A percentile compares a stretch with the other conserved stretches of the same genome.
phyloP scores from a whole-genome alignment of 2,888 invertebrate genomes.

The Cheilosia soror region DNA sequence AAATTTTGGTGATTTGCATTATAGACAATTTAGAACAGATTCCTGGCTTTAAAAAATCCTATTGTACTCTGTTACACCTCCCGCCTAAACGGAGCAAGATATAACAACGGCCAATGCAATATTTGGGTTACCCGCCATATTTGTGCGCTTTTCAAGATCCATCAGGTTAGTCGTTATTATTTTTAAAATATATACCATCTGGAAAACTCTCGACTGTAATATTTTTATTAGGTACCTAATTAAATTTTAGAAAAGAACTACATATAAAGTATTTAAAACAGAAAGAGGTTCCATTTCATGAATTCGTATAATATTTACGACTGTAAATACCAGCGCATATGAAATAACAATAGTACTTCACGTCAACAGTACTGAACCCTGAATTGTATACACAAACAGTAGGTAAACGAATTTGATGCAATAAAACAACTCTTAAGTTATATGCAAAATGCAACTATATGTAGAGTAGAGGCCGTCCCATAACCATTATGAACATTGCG shows the following conservation, averaged over 20 bases:
- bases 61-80: too few relatives aligned
- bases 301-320: not conserved
- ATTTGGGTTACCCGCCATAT: too few relatives aligned
- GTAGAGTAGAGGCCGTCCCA: not conserved
- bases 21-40: too few relatives aligned
- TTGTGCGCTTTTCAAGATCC: too few relatives aligned
- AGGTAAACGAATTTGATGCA: not conserved
- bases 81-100: too few relatives aligned
- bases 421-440: not conserved
- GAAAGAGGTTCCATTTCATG: not conserved
- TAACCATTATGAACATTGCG: not conserved
- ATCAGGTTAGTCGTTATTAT: too few relatives aligned
- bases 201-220: not conserved
- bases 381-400: not conserved
- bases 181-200: not conserved
- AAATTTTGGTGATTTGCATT: too few relatives aligned
- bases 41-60: too few relatives aligned
- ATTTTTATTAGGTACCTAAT: not conserved
- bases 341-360: not conserved
- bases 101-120: too few relatives aligned
- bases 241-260: not conserved
- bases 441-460: not conserved
- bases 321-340: not conserved
- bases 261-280: not conserved
- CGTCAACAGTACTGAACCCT: not conserved